Percentiles rank a stretch among this genome's conserved stretches.
phyloP scores from a whole-genome alignment of 1,140 invertebrate genomes.

The Eriocheir sinensis region DNA sequence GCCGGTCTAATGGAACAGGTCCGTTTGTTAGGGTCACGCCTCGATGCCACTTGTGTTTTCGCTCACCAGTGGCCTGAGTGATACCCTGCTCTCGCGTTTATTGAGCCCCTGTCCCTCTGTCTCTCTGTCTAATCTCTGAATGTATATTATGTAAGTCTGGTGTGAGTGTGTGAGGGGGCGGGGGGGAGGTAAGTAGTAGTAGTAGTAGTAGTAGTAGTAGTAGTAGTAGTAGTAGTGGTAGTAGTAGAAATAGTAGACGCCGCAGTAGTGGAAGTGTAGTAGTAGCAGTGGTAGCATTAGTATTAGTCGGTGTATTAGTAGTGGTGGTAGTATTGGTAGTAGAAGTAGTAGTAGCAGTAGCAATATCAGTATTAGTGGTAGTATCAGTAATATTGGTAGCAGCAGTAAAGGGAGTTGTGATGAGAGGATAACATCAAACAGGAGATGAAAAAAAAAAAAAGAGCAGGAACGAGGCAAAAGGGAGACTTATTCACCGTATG shows the following conservation, averaged over 20 bases:
- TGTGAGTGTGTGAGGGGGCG: too few relatives aligned
- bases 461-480: not conserved
- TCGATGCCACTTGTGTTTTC: not conserved
- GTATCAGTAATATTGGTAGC: too few relatives aligned
- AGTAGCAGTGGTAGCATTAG: not conserved
- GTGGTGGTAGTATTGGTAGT: not conserved
- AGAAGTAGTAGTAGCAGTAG: conserved; percentile 15
- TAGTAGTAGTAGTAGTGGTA: not conserved
- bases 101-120: not conserved
- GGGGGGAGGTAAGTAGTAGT: too few relatives aligned
- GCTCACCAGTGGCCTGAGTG: too few relatives aligned
- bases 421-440: not conserved
- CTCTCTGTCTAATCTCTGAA: conserved; percentile 1
- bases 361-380: not conserved
- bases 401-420: not conserved
- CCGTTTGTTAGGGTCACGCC: not conserved
- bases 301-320: not conserved
- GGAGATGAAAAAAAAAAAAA: not conserved
- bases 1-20: not conserved
- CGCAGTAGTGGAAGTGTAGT: not conserved
- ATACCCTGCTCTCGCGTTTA: too few relatives aligned
- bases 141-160: too few relatives aligned
- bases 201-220: conserved; percentile 17
- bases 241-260: not conserved
- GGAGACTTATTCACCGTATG: not conserved